These are phyloP conservation scores for Neuroterus valhalla DNA, from an alignment of 1,140 invertebrate genomes.

Conservation along the genomic window DNA sequence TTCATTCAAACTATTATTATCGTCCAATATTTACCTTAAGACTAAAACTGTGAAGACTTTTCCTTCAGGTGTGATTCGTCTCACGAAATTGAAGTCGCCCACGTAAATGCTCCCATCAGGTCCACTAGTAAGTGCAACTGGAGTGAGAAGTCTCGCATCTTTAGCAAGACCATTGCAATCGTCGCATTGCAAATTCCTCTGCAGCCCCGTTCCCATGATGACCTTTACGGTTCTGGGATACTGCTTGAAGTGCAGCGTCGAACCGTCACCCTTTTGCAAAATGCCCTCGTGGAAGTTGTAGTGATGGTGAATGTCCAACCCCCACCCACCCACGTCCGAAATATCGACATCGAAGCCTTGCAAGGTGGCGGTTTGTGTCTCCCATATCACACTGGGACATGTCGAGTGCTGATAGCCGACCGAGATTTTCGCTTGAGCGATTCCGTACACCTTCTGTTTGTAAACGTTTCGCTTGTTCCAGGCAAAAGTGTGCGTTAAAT, in stretches of 20 bases:
- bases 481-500: slow-evolving; percentile 94
- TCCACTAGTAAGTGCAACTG: slow-evolving; percentile 93
- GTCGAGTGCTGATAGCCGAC: slow-evolving; percentile 96
- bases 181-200: slow-evolving; percentile 83
- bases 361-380: slow-evolving; percentile 92
- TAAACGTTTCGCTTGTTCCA: slow-evolving; percentile 99
- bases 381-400: slow-evolving; percentile 93
- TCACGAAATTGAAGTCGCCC: slow-evolving; percentile 96
- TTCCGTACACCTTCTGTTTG: slow-evolving; percentile 95
- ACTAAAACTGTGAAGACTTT: slow-evolving; percentile 94
- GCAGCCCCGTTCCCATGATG: slow-evolving; percentile 95
- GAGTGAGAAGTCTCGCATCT: slow-evolving; percentile 90
- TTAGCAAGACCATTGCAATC: slow-evolving; percentile 92
- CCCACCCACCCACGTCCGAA: slow-evolving; percentile 98
- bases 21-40: slow-evolving; percentile 81
- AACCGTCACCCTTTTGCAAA: slow-evolving; percentile 96
- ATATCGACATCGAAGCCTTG: slow-evolving; percentile 98
- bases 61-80: slow-evolving; percentile 93
- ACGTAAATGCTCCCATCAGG: slow-evolving; percentile 97
- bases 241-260: slow-evolving; percentile 93
- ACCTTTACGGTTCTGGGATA: slow-evolving; percentile 92
- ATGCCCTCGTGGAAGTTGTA: slow-evolving; percentile 99
- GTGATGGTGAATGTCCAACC: slow-evolving; percentile 97
- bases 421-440: slow-evolving; percentile 89
- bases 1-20: not conserved